Base-by-base conservation (phyloP, 2,888 invertebrate genomes). In the Nymphalis polychloros region DNA sequence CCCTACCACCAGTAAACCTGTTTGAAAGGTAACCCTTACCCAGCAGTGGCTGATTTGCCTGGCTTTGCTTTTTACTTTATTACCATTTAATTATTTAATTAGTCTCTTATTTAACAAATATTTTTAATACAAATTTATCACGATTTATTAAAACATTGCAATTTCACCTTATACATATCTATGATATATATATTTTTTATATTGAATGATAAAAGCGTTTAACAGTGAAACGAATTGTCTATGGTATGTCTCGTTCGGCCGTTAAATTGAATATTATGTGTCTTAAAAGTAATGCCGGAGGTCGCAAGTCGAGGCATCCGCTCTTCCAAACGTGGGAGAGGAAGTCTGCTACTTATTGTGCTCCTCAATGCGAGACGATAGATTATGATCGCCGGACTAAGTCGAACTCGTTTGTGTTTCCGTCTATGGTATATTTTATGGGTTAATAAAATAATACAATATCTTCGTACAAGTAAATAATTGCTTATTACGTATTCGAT, bases 301-400 rank as follows among this genome's bases (percentile, higher is more conserved):
- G 87, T 86, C 89, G 89, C 80, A 76, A 86, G 86, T 85, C 83
- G 84, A 77, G 81, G 85, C 89, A 88, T 89, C 90, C 90, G 90
- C 83, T 82, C 80, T 79, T 81, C 85, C 82, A 84, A 87, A 86
- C 91, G 92, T 91, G 91, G 87, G 92, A 92, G 91, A 92, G 92
- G 91, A 92, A 87, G 90, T 73, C 71, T 73, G 81, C 84, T 88
- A 90, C 90, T 90, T 89, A 91, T 89, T 89, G 91, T 91, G 90
- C 88, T 91, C 90, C 83, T 87, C 88, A 90, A 89, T 88, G 89
- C 91, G 91, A 90, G 90, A 90, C 92, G 88, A 81, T 78, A 80
- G 84, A 84, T 84, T 81, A 79, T 72, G 79, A 84, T 84, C 80
- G 70, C 75, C 77, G 78, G 73, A 73, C 78, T 80, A 76, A 74